Base-by-base conservation (phyloP, 92 coral and sea anemone genomes). In the Epizoanthus rinbou region DNA sequence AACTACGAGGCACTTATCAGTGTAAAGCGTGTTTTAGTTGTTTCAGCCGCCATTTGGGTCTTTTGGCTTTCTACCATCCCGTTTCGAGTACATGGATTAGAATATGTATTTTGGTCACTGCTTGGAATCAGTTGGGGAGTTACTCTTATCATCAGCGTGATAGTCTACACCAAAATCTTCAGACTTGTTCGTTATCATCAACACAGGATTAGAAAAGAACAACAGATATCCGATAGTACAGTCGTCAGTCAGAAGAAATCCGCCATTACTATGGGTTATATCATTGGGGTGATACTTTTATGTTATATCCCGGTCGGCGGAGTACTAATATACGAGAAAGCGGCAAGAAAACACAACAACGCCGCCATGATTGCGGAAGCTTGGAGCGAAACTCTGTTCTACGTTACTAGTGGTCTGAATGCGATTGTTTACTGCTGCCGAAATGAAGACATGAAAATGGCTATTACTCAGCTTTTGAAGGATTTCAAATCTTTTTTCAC, bases 111-210 rank as follows among this genome's bases (percentile, higher is more conserved):
- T 62, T 78, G 82, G 82, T 25, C 35, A 18, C 58, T 78, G 15
- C 82, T 78, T 47, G 82, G 71, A 21, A 35, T 78, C 41, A 69
- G 70, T 19, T 78, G 82, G 82, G 70, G 71, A 23, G 64, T 22
- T 11, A 59, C 22, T 21, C 22, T 59, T 1, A n/a, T 63, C 3
- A 25, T 63, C 7, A 63, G 68, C 35, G 31, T 63, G 31, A 63
- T 63, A n/a, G 70, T 65, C 1, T 65, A 65, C 37, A 65, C 18
- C 43, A 65, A 65, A 28, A 65, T 65, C 14, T 65, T 65, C 18
- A 28, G 17, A 65, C 70, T 65, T 65, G 70, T 65, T 16, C 68
- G 68, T n/a, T 63, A 63, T 63, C 68, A 63, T 19, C 68, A 63
- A 25, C 28, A 9, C 28, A 63, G 25, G 28, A 63, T 63, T 10